These are phyloP conservation scores for Lepidocolaptes lacrymiger DNA, from an alignment of 2,797 vertebrate genomes.

Conservation along the genomic window DNA sequence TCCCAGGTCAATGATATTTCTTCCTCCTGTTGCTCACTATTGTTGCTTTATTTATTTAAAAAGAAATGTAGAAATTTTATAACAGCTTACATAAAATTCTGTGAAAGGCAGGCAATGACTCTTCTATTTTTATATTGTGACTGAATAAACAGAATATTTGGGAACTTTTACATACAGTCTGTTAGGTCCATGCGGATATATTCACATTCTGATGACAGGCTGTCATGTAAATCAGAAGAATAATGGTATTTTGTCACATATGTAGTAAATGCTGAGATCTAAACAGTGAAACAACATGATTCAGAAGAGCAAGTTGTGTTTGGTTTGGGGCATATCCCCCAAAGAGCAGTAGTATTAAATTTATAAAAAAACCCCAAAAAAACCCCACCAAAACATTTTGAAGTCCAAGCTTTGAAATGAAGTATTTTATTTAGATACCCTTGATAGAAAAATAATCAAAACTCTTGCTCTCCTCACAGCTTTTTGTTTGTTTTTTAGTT, in stretches of 20 bases:
- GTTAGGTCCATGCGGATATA: background rate
- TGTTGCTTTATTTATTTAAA: background rate
- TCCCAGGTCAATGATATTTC: background rate
- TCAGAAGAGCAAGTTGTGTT: background rate
- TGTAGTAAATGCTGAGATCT: background rate
- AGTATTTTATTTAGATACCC: background rate
- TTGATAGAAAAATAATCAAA: background rate
- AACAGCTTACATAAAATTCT: background rate
- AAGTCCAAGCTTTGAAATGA: background rate
- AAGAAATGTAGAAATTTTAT: background rate
- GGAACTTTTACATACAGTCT: background rate
- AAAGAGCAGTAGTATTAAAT: background rate
- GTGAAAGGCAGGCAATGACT: background rate
- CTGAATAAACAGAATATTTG: slow-evolving; percentile 3
- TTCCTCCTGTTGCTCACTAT: background rate
- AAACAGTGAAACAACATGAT: background rate
- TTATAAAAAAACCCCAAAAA: background rate
- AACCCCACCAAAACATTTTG: background rate
- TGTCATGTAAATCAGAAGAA: background rate
- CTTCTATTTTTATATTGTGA: background rate
- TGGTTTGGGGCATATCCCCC: background rate
- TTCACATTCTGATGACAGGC: background rate
- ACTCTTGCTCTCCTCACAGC: background rate
- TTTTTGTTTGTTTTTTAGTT: background rate
- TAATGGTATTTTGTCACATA: background rate